Evolutionary conservation across 1,140 invertebrate genomes (phyloP), one percentile per base, ranked within the genome.

Genomic region (Plectrocnemia conspersa): DNA sequence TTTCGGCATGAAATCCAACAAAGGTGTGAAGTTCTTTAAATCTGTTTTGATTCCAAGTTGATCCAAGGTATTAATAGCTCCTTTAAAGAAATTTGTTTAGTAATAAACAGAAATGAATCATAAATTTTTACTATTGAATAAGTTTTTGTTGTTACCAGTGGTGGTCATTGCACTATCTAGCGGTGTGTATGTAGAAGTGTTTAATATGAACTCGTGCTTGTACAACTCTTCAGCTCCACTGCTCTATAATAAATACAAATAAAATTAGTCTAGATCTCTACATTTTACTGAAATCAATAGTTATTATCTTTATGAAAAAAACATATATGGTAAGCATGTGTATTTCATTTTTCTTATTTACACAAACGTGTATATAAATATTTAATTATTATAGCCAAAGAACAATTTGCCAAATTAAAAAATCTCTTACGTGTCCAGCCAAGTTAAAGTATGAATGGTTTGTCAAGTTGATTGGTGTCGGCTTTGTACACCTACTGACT

Each of bases 401-500:
- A 47, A n/a, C 49, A 35, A 40, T 10, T 24, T n/a, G n/a, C n/a
- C 13, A 2, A 44, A 45, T 15, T 5, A 44, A 23, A 48, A 29
- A 41, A 16, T 27, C 13, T 47, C 64, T 63, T 66, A 77, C 79
- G 69, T 94, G 88, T 3, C 93, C 93, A 52, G 84, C 89, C 24
- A 98, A 72, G 73, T 98, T 98, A 67, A 97, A 97, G 68, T 96
- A 97, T 3, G 88, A 80, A 68, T 98, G 94, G 70, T 95, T 96
- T 0, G 92, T 91, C 32, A 97, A 71, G 70, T 94, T 97, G 0
- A 98, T 79, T 1, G 89, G 83, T 0, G 92, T 95, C 5, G 85
- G 76, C 66, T 87, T 87, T 0, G 81, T 85, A 0, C 85, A 82
- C 4, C 77, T 81, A 0, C 90, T 87, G 52, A 77, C 76, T 70